Evolutionary conservation across 2,888 invertebrate genomes (phyloP), one percentile per base, ranked within the genome.

Genomic region (Rhamphomyia laevipes): DNA sequence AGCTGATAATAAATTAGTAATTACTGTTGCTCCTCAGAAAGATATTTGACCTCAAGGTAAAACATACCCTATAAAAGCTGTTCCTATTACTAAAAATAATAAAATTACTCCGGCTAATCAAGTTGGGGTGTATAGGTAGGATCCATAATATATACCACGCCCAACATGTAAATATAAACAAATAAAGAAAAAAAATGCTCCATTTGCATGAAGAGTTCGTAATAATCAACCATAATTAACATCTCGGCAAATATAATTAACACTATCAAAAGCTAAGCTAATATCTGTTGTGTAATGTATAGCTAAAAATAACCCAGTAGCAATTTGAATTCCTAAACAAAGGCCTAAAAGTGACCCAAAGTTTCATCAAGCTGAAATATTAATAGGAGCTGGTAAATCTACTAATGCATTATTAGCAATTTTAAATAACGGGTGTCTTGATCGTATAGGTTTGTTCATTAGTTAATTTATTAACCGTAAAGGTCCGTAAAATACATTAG

Each of bases 1-100:
- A 3, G 82, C 82, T 0, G 85, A 84, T 53, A 86, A 52, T 58
- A 86, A 59, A 62, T 84, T 85, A 31, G 82, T 84, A 78, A 85
- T 85, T n/a, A 86, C 83, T 37, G 84, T 84, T 0, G 84, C 84
- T 2, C 83, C 84, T 76, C 85, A 86, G 65, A 82, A 86, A 2
- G 84, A 85, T 77, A 86, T 86, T 81, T 86, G 84, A 9, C 84
- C 84, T 70, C 85, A 85, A 1, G 84, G 84, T 60, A 85, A 55
- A 0, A 86, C 82, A 73, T 87, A 87, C 0, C 85, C 86, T 74
- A 86, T 71, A 66, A 87, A 87, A 18, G 83, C 83, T 44, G 83
- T 81, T 61, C 70, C 78, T 77, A 86, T 86, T 54, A 77, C 67
- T 65, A 80, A 47, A 59, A 86, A 76, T 68, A 84, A 65, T 64